Conservation (phyloP, 1,140 invertebrate genomes). For the Caerostris darwini region DNA sequence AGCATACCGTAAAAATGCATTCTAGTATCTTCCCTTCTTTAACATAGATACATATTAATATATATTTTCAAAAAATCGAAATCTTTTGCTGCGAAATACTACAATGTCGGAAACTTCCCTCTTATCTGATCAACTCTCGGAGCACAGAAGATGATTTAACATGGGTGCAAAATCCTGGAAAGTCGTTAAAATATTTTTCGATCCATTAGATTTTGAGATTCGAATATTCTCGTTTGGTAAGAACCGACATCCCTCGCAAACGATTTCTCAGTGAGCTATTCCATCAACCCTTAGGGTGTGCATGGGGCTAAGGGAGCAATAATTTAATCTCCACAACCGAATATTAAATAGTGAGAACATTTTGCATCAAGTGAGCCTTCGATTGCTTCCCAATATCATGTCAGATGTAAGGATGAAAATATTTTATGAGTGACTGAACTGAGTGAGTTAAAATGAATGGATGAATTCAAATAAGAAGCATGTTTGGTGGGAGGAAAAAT, state of each 20-base stretch:
- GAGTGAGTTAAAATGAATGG: background rate
- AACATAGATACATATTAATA: too few relatives aligned
- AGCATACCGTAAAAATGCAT: too few relatives aligned
- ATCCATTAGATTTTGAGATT: conserved; percentile 56
- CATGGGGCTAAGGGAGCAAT: background rate
- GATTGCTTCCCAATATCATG: too few relatives aligned
- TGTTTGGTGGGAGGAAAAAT: too few relatives aligned
- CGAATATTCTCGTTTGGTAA: conserved; percentile 25
- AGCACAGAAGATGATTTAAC: background rate
- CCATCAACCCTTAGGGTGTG: background rate
- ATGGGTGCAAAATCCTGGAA: conserved; percentile 1
- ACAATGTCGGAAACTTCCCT: background rate
- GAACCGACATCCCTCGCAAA: background rate
- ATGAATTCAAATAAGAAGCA: too few relatives aligned
- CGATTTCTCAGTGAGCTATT: conserved; percentile 25
- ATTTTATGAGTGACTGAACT: too few relatives aligned
- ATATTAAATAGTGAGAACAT: background rate
- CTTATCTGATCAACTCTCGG: background rate
- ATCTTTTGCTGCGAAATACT: too few relatives aligned
- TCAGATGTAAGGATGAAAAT: too few relatives aligned
- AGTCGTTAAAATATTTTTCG: conserved; percentile 62
- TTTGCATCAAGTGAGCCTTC: too few relatives aligned
- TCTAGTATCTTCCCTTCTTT: too few relatives aligned
- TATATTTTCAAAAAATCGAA: too few relatives aligned
- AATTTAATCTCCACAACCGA: background rate